phyloP scores from a whole-genome alignment of 2,113 vertebrate species.

The Malurus cyaneus region DNA sequence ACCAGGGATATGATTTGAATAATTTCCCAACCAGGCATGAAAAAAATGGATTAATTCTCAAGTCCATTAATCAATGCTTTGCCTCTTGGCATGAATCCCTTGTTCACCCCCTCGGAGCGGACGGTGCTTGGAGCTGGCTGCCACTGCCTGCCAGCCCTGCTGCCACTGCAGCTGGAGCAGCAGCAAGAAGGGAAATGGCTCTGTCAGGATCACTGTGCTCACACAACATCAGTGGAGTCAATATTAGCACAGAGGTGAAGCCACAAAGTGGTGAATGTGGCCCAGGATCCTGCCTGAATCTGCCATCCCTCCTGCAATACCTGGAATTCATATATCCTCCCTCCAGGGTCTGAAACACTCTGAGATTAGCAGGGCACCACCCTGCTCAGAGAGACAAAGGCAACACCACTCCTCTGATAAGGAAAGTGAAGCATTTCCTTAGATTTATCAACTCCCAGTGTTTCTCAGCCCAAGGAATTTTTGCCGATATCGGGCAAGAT shows the following conservation, averaged over 20 bases:
- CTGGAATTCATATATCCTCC: not conserved
- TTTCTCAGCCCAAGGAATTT: not conserved
- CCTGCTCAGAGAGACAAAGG: not conserved
- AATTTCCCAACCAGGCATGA: not conserved
- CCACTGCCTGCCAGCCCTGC: not conserved
- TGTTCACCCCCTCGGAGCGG: fast-evolving
- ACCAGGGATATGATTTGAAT: not conserved
- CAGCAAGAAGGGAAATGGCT: not conserved
- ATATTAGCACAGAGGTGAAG: not conserved
- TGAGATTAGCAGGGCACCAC: not conserved
- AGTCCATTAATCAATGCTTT: not conserved
- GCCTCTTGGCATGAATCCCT: not conserved
- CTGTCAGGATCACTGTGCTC: not conserved
- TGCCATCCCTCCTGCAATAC: not conserved
- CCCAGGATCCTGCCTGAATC: not conserved
- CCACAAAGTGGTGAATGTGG: fast-evolving
- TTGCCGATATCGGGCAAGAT: not conserved
- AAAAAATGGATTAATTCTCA: not conserved
- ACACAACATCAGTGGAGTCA: fast-evolving
- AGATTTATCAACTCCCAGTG: not conserved
- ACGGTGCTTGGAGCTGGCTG: not conserved
- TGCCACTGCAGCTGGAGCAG: not conserved
- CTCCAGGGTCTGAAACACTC: not conserved
- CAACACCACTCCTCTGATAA: conserved; percentile 17
- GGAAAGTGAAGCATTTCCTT: conserved; percentile 18